Percentiles rank a stretch among this genome's conserved stretches.
Evolutionary conservation across 1,140 invertebrate species (phyloP).

Genomic region (Lepidurus packardi): DNA sequence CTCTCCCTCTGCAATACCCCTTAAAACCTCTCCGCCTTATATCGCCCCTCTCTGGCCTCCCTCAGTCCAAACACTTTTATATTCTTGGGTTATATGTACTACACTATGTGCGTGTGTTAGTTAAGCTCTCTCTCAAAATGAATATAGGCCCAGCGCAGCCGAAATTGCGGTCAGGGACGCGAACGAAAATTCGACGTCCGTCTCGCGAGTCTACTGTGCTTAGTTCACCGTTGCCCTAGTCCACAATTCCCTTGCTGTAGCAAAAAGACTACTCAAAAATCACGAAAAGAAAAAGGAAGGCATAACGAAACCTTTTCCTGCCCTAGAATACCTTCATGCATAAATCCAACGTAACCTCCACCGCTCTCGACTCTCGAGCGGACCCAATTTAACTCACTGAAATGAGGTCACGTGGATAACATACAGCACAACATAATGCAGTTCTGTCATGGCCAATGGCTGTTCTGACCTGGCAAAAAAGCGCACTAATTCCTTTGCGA

Average conservation of each 20-base stretch:
- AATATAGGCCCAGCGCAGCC: conserved; percentile 17
- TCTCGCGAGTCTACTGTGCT: background rate
- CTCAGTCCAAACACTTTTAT: background rate
- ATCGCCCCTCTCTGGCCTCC: background rate
- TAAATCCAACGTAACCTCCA: background rate
- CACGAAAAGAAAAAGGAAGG: background rate
- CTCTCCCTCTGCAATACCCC: background rate
- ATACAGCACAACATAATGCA: background rate
- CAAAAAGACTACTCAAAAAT: background rate
- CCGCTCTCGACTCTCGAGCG: background rate
- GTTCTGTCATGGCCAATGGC: background rate
- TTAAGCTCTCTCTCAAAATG: background rate
- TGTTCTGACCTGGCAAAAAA: background rate
- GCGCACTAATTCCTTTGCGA: background rate
- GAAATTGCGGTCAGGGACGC: conserved; percentile 20
- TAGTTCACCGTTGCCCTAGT: background rate
- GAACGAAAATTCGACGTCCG: background rate
- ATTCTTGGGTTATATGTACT: background rate
- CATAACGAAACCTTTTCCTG: background rate
- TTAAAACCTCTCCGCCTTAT: background rate
- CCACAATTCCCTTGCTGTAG: background rate
- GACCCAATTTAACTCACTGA: conserved; percentile 1
- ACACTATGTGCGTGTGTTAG: background rate
- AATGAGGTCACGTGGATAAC: conserved; percentile 14
- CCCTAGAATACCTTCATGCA: conserved; percentile 14